phyloP scores from a whole-genome alignment of 2,888 invertebrate species.

The Drosophila anomelani region DNA sequence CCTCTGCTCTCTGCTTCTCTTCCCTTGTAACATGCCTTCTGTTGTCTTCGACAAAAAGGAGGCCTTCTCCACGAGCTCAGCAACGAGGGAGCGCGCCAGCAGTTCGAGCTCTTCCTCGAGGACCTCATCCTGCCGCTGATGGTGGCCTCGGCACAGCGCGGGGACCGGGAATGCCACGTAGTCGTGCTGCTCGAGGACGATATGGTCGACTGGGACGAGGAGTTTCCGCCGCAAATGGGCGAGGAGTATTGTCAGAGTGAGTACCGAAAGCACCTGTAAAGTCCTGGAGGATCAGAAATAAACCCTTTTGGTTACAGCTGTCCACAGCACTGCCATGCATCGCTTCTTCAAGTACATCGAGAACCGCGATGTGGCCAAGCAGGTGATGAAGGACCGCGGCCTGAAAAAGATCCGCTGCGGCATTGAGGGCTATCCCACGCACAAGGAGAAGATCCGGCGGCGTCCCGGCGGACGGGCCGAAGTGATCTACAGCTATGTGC shows the following conservation, averaged over 20 bases:
- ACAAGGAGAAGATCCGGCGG: slow-evolving; percentile 99
- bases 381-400: slow-evolving; percentile 99
- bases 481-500: slow-evolving; percentile 98
- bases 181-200: slow-evolving; percentile 98
- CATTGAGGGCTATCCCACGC: slow-evolving; percentile 99
- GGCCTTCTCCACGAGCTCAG: slow-evolving; percentile 98
- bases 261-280: background rate
- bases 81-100: slow-evolving; percentile 99
- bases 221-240: slow-evolving; percentile 99
- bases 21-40: slow-evolving; percentile 57
- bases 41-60: slow-evolving; percentile 85
- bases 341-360: slow-evolving; percentile 99
- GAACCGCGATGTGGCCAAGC: slow-evolving; percentile 99
- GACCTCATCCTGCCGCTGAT: slow-evolving; percentile 97
- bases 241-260: slow-evolving; percentile 98
- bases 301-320: slow-evolving; percentile 86
- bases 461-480: slow-evolving; percentile 97
- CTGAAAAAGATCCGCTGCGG: slow-evolving; percentile 99
- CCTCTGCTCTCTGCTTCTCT: slow-evolving; percentile 53
- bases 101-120: slow-evolving; percentile 98
- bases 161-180: slow-evolving; percentile 99
- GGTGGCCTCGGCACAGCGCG: slow-evolving; percentile 96
- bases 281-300: background rate
- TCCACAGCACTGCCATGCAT: slow-evolving; percentile 97
- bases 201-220: slow-evolving; percentile 98